Evolutionary conservation across 2,888 invertebrate genomes (phyloP), one percentile per base, ranked within the genome.

Genomic region (Dendrolimus houi): DNA sequence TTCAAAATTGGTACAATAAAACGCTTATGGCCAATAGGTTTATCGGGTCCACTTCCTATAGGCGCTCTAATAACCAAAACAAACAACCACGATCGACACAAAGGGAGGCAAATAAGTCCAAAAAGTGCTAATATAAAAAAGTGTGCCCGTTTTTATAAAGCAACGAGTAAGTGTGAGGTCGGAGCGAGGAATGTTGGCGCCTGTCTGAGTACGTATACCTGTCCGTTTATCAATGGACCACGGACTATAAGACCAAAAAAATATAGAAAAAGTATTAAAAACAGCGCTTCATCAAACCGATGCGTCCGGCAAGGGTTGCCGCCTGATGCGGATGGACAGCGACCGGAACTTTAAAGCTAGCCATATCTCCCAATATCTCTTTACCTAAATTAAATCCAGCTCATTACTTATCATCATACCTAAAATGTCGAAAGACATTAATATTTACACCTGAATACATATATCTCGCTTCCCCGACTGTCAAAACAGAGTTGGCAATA

Each of bases 201-300:
- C 90, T 83, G 88, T 87, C 89, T 88, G 89, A 89, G 89, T 89
- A 88, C 87, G 84, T 87, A 87, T 90, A 89, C 89, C 89, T 89
- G 90, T 90, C 84, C 85, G 83, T 88, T 89, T 90, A 89, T 90
- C 90, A 89, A 90, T 90, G 90, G 87, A 77, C 85, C 83, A 77
- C 74, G 83, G 80, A 83, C 85, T 87, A 89, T 83, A 83, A 86
- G 82, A 73, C 60, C 71, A 84, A 83, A 83, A 85, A 80, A 79
- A 69, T 67, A 42, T 63, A 78, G 77, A 79, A 81, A 82, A 81
- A 79, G 74, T 84, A 85, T 85, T 81, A 83, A 83, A 87, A 87
- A 85, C n/a, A 85, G 85, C 79, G 81, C 86, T 87, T 87, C 86
- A 89, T 90, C 89, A 89, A 87, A 84, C 81, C 82, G 79, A 78